Evolutionary conservation across 2,113 vertebrate species (phyloP).

Genomic region (Lagopus leucura): DNA sequence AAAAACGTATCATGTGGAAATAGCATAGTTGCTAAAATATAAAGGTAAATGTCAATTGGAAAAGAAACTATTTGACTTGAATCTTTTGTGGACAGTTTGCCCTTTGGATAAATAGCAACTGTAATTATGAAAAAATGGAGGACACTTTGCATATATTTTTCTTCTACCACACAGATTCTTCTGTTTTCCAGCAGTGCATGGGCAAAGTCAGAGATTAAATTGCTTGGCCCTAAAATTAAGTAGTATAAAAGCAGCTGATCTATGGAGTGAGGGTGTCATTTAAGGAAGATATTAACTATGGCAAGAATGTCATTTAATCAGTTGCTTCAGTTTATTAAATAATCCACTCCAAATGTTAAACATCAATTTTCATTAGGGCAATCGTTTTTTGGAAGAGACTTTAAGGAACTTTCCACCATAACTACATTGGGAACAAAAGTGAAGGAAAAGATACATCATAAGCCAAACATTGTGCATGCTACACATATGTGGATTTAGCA

Average conservation of each 20-base stretch:
- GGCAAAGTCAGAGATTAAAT: neutral
- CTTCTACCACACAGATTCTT: neutral
- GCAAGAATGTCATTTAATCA: neutral
- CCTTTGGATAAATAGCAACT: slow-evolving; percentile 20
- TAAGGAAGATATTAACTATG: neutral
- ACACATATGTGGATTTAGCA: neutral
- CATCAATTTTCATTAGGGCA: neutral
- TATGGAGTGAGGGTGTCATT: neutral
- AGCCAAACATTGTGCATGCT: neutral
- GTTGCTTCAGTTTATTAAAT: neutral
- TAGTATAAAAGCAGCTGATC: neutral
- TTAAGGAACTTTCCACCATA: neutral
- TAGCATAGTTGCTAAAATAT: neutral
- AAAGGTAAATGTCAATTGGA: slow-evolving; percentile 55
- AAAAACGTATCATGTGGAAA: slow-evolving; percentile 30
- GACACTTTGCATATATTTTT: neutral
- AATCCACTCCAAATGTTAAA: neutral
- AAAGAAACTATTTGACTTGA: slow-evolving; percentile 33
- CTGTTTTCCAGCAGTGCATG: neutral
- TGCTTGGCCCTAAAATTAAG: neutral
- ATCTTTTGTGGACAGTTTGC: slow-evolving; percentile 40
- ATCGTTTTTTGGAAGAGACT: neutral
- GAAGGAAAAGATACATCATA: neutral
- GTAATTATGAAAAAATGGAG: slow-evolving; percentile 1
- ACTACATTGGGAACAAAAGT: neutral